Evolutionary conservation across 2,888 invertebrate genomes (phyloP), one percentile per base, ranked within the genome.

Genomic region (Asteroscopus sphinx): DNA sequence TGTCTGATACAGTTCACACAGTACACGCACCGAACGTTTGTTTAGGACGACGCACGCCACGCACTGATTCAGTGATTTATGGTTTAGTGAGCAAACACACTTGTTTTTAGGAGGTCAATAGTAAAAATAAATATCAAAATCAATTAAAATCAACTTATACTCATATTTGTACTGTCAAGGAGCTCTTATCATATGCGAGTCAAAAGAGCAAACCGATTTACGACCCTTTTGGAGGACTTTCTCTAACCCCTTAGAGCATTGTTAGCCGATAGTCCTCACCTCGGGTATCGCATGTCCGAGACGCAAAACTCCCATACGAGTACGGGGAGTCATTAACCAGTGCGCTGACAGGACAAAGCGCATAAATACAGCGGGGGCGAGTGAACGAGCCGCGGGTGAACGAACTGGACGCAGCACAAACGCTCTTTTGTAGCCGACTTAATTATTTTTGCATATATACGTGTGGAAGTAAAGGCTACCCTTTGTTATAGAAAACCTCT

Each of bases 301-400:
- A 37, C 41, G 16, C 55, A 17, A 41, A 21, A 13, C 57, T 44
- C 42, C 11, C 42, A 37, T 44, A 48, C 28, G 40, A 17, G 36
- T 9, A 11, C 25, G 47, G 44, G 30, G 40, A 49, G 66, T 62
- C 77, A 65, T 71, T 61, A 69, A 52, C 63, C 75, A 60, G 49
- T 57, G 48, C 58, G 68, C 67, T 66, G 77, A 77, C 78, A 77
- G 78, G 68, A 77, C 78, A 74, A 71, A 76, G 78, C 66, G 54
- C 64, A 68, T 52, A 57, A 62, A 42, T 59, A 51, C 49, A 28
- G 53, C 28, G 60, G 42, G 62, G 54, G 68, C 62, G 69, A 52
- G 63, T 21, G 55, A 46, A 44, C 45, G 52, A 26, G 40, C 47
- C 49, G 42, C 45, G 54, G 77, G 77, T 76, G 63, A 56, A 59